Evolutionary conservation across 2,888 invertebrate genomes (phyloP), one percentile per base, ranked within the genome.

Genomic region (Blera fallax): DNA sequence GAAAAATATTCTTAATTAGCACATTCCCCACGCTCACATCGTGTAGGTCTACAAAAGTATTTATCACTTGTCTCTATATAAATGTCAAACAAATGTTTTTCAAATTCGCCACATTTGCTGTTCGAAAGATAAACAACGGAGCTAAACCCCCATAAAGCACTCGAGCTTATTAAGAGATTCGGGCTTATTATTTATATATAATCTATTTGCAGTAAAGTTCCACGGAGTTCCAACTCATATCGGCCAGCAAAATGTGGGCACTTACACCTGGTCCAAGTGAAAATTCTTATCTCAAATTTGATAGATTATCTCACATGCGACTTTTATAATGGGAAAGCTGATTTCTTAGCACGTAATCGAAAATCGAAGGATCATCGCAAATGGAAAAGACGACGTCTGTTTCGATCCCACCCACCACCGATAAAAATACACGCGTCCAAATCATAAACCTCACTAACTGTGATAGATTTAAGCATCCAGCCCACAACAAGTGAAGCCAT

Each of bases 61-160:
- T 16, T 21, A 37, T 37, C 21, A 34, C 58, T 58, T 37, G 37
- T n/a, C 21, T n/a, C 21, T 1, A 29, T 45, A 32, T 16, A 24
- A 14, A 40, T 60, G 10, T n/a, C 48, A n/a, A 65, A 21, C 34
- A 64, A 48, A 65, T 65, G 50, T 50, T 65, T 65, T 21, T 11
- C 21, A 24, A 34, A 24, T 14, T 48, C 34, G n/a, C 11, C 7
- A n/a, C 10, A 21, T 34, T 50, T 50, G n/a, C n/a, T 32, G 18
- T 29, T 45, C 14, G 29, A 10, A 60, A 58, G 34, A 48, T 60
- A 2, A 32, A 56, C 37, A 54, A 16, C 18, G 21, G 24, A 7
- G 40, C 48, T 24, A 7, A 10, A 45, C 7, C 24, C 6, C 11
- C 14, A 48, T 6, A 45, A 58, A 70, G 18, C 18, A 32, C 29